These are phyloP conservation scores for Xiphorhynchus elegans DNA, from an alignment of 2,113 vertebrate genomes.

Conservation along the genomic window DNA sequence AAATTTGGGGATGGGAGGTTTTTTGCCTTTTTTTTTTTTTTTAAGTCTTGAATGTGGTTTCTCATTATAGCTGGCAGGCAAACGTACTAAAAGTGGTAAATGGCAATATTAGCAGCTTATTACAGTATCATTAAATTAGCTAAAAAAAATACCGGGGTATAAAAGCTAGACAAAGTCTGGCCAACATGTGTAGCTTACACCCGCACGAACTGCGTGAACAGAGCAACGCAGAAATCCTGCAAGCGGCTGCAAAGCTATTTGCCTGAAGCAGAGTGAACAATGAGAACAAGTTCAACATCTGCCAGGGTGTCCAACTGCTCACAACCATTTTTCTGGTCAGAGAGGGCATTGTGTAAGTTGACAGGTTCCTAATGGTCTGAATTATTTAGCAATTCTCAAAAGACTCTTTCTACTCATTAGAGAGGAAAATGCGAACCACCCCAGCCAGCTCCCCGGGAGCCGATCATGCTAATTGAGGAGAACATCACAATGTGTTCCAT, in stretches of 20 bases:
- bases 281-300: slow-evolving; percentile 68
- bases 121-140: background rate
- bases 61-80: background rate
- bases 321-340: slow-evolving; percentile 49
- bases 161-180: background rate
- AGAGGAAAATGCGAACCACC: slow-evolving; percentile 9
- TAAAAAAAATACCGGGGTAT: background rate
- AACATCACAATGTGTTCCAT: slow-evolving; percentile 48
- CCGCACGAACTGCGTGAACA: background rate
- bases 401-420: slow-evolving; percentile 55
- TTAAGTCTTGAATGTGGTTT: background rate
- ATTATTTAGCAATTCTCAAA: slow-evolving; percentile 68
- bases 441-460: background rate
- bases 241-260: slow-evolving; percentile 41
- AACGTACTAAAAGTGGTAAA: background rate
- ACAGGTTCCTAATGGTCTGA: slow-evolving; percentile 69
- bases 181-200: background rate
- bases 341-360: slow-evolving; percentile 62
- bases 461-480: slow-evolving; percentile 53
- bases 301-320: slow-evolving; percentile 50
- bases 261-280: slow-evolving; percentile 44
- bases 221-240: background rate
- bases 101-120: background rate
- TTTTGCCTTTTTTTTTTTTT: background rate
- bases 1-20: background rate